Conservation (phyloP, 2,797 vertebrate species). For the Protonibea diacanthus region DNA sequence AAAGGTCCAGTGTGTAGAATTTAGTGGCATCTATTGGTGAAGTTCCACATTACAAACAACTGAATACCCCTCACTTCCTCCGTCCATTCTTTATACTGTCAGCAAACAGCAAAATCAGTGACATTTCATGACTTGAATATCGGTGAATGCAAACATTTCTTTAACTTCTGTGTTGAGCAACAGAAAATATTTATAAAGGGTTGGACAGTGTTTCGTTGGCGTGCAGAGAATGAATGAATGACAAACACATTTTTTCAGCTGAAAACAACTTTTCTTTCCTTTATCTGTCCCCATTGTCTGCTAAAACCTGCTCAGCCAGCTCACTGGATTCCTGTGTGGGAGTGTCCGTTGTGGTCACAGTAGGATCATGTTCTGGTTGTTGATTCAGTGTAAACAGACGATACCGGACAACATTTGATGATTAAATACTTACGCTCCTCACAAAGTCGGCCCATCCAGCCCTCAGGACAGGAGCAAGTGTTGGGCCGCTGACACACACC, state of each 20-base stretch:
- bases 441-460: conserved; percentile 98
- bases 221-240: neutral
- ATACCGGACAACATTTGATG: neutral
- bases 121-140: too few species aligned
- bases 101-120: too few species aligned
- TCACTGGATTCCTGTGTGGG: neutral
- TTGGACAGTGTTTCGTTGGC: neutral
- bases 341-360: neutral
- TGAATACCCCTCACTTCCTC: too few species aligned
- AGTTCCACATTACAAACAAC: too few species aligned
- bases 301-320: conserved; percentile 27
- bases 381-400: too few species aligned
- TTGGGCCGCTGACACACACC: conserved; percentile 95
- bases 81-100: too few species aligned
- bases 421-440: conserved; percentile 92
- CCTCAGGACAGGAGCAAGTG: conserved; percentile 92
- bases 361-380: neutral
- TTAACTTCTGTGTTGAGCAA: neutral
- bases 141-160: neutral
- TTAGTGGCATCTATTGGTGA: too few species aligned
- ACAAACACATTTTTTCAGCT: neutral
- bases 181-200: neutral
- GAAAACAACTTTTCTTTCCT: neutral
- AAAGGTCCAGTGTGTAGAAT: too few species aligned
- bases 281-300: conserved; percentile 12